A percentile compares a stretch with the other conserved stretches of the same genome.
Conservation (phyloP, 2,113 vertebrate species). For the Cebus imitator region DNA sequence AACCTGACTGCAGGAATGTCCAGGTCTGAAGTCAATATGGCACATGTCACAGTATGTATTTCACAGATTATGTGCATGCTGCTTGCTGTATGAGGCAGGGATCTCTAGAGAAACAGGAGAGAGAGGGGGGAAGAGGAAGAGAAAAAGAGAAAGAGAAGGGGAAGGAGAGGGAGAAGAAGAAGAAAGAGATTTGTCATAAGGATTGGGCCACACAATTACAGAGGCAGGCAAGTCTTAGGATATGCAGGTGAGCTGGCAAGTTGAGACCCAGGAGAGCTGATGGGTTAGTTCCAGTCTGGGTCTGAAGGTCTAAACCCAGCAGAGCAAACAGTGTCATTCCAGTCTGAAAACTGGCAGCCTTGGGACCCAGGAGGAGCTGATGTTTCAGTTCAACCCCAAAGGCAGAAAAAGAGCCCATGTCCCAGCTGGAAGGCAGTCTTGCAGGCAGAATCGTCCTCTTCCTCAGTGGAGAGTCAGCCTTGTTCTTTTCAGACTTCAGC, state of each 20-base stretch:
- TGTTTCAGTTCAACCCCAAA: not conserved
- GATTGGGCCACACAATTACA: not conserved
- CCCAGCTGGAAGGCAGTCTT: not conserved
- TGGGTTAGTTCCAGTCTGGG: not conserved
- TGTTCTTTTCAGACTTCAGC: not conserved
- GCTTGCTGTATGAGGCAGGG: not conserved
- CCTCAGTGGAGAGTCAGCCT: not conserved
- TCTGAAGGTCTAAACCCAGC: not conserved
- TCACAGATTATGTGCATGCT: not conserved
- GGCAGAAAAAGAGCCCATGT: not conserved
- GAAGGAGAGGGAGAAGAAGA: too few relatives aligned
- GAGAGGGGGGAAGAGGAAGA: not conserved
- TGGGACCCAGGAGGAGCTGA: not conserved
- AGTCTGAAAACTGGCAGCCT: not conserved
- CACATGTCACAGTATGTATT: not conserved
- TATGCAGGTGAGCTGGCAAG: not conserved
- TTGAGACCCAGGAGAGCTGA: not conserved
- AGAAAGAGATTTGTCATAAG: not conserved
- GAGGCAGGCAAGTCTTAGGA: not conserved
- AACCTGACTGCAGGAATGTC: not conserved
- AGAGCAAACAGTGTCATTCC: not conserved
- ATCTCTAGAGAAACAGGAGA: not conserved
- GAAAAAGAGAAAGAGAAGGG: too few relatives aligned
- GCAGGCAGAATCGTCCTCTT: not conserved
- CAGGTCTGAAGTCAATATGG: not conserved